Evolutionary conservation across 2,113 vertebrate species (phyloP), one percentile per base, ranked within the genome.

Genomic region (Mormyrus iriodes): DNA sequence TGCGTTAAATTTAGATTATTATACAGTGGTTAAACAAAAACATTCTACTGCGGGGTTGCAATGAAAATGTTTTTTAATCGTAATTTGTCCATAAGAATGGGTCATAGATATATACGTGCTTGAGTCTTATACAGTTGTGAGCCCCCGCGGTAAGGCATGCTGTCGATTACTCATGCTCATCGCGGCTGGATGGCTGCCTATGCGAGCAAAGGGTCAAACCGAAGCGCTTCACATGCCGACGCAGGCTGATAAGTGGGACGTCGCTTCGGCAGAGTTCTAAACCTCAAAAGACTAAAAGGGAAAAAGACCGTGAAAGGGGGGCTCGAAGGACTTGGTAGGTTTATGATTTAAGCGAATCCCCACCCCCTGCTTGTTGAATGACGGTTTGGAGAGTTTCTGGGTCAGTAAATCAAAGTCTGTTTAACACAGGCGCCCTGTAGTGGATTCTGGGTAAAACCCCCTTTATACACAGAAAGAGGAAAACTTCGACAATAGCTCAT

Each of bases 211-310:
- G 93, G 88, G 88, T 89, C 89, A 90, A 90, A 24, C 88, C 91
- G 93, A 91, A 89, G 89, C 91, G 90, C 90, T 93, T 93, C 90
- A 93, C 94, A 95, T 91, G 92, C 93, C 90, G 89, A 95, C 95
- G 87, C 90, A 94, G 93, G 79, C 92, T 94, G 96, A 96, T 94
- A 96, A 94, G 96, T 95, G 94, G 94, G 95, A 95, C 95, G 94
- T 91, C 93, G 93, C 94, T 96, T 93, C 93, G 93, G 92, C 93
- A 90, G 93, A 91, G 93, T 91, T 91, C 91, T 92, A 91, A 92
- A 92, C 92, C 92, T 95, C 93, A 93, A 92, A 92, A 93, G 92
- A 90, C 89, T 90, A 91, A 91, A 69, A 87, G 53, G 88, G 91
- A 89, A 89, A 92, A 87, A 44, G 87, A 42, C 90, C 90, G 90